Evolutionary conservation across 1,140 invertebrate species (phyloP).

Genomic region (Proctacanthus coquilletti): DNA sequence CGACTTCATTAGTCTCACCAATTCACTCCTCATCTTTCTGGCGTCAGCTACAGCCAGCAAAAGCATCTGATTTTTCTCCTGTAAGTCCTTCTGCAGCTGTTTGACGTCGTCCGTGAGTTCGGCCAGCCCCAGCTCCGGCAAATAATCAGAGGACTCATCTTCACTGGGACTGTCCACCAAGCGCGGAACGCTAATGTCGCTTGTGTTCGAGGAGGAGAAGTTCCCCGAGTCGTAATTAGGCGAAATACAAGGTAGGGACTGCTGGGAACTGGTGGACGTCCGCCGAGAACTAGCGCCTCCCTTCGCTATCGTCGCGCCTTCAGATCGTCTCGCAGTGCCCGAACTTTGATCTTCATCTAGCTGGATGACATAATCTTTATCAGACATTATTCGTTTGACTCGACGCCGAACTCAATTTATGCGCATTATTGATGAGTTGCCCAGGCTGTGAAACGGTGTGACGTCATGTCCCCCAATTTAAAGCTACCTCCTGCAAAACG

Average conservation of each 20-base stretch:
- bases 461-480: neutral
- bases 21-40: constrained; percentile 17
- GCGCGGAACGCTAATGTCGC: neutral
- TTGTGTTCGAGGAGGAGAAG: neutral
- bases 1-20: constrained; percentile 21
- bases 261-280: neutral
- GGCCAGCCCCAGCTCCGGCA: too few species aligned
- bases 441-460: neutral
- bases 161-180: too few species aligned
- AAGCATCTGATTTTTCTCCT: constrained; percentile 8
- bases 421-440: neutral
- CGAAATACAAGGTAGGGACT: neutral
- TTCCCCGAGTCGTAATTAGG: neutral
- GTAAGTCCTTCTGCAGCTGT: neutral
- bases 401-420: too few species aligned
- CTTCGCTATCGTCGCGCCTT: neutral
- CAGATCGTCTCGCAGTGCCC: neutral
- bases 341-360: too few species aligned
- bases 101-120: too few species aligned
- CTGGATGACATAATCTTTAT: too few species aligned
- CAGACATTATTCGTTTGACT: too few species aligned
- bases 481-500: too few species aligned
- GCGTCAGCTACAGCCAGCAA: constrained; percentile 17
- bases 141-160: too few species aligned
- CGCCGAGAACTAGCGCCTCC: neutral